Evolutionary conservation across 2,888 invertebrate species (phyloP), one percentile per base, ranked within the genome.

Genomic region (Conus canariensis): DNA sequence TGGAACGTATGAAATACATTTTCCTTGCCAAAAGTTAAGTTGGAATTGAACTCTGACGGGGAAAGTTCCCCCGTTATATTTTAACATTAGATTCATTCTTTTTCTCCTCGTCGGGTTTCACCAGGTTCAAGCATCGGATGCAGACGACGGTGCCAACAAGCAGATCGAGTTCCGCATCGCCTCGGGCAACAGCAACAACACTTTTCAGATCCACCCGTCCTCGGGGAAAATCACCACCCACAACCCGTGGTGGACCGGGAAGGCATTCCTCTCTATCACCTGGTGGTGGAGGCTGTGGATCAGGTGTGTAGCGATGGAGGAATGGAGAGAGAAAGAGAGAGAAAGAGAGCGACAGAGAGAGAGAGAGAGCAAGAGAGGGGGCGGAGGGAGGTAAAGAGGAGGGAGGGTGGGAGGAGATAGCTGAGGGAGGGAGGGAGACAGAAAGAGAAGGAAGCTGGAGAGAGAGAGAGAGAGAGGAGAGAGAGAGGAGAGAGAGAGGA

Each of bases 131-230:
- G 99, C 99, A 0, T 97, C 98, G 90, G 99, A 99, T 95, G 98
- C 92, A 12, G 96, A 96, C 90, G 94, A 94, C 19, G 94, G 94
- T 10, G 89, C 90, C 30, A 94, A 95, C 91, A 94, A 94, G 7
- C 87, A 91, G 45, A 90, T 95, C 12, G 95, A 93, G 96, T 97
- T 97, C 77, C 85, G 80, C 83, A 98, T 99, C 88, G 97, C 97
- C 0, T 98, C 98, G 95, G 99, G 99, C 1, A 98, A 99, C 95
- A 96, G 97, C 25, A 25, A 98, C 98, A 95, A 97, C 97, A 92
- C 92, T 95, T 99, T 99, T 96, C 98, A 98, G 0, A 97, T 99
- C 82, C 98, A 99, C 95, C 98, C 98, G 0, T 98, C 98, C 96
- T 91, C 92, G 56, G 99, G 99, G 0, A 98, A 97, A 95, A 96